These are phyloP conservation scores for Aleiodes sp. DNA, from an alignment of 1,140 invertebrate genomes.

Conservation along the genomic window DNA sequence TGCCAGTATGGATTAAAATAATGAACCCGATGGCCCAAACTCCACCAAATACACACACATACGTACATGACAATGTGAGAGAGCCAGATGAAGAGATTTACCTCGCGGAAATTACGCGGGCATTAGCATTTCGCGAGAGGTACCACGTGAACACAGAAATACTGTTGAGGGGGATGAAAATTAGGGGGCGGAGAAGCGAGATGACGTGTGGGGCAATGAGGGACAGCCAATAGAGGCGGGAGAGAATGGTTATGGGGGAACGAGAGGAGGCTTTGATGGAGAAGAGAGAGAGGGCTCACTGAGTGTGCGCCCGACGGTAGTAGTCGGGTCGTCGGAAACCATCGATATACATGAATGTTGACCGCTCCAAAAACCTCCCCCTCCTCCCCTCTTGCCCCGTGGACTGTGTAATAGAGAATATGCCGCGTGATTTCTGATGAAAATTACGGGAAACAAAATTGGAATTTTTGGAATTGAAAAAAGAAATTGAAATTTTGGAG, in stretches of 20 bases:
- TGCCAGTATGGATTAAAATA: conserved; percentile 47
- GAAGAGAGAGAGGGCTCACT: conserved; percentile 15
- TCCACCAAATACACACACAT: conserved; percentile 29
- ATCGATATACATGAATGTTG: conserved; percentile 34
- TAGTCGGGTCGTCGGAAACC: conserved; percentile 33
- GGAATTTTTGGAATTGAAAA: no score
- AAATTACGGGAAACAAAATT: no score
- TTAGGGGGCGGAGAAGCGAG: neutral
- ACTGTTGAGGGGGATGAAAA: neutral
- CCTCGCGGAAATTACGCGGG: conserved; percentile 47
- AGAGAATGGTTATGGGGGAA: neutral
- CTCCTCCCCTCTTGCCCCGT: no score
- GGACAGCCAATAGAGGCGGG: no score
- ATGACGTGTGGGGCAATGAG: neutral
- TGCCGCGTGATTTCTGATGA: conserved; percentile 15
- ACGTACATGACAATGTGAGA: no score
- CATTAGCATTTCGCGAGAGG: conserved; percentile 38
- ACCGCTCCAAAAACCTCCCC: neutral
- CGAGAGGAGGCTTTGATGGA: neutral
- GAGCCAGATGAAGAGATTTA: conserved; percentile 49
- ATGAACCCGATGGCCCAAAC: conserved; percentile 39
- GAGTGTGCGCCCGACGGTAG: conserved; percentile 25
- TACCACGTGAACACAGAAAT: conserved; percentile 6
- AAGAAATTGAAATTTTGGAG: no score
- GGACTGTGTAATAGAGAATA: conserved; percentile 27